phyloP scores from a whole-genome alignment of 2,888 invertebrate species.

The Psylliodes chrysocephalus region DNA sequence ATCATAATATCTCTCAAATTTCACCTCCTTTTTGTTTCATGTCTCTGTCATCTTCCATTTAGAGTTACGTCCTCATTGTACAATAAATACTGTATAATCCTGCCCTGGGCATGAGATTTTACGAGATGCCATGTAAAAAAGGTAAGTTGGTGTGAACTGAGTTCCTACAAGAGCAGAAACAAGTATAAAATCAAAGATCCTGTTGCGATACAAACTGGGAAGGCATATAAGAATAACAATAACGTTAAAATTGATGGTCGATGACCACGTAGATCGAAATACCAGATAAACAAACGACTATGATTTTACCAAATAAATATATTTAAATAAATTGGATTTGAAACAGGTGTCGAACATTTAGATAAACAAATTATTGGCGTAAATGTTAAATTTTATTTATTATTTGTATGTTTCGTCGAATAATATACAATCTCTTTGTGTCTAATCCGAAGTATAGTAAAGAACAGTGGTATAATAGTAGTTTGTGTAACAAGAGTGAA shows the following conservation, averaged over 20 bases:
- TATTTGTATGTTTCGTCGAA: no score
- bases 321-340: conserved; percentile 17
- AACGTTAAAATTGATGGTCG: conserved; percentile 23
- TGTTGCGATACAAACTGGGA: conserved; percentile 21
- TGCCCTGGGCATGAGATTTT: not conserved
- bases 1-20: no score
- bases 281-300: conserved; percentile 13
- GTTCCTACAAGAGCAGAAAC: conserved; percentile 19
- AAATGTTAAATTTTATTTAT: not conserved
- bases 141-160: conserved; percentile 7
- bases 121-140: conserved; percentile 5
- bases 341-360: conserved; percentile 10
- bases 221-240: conserved; percentile 28
- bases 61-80: no score
- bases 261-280: conserved; percentile 12
- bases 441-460: no score
- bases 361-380: conserved; percentile 15
- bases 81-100: no score
- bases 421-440: no score
- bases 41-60: no score
- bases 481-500: no score
- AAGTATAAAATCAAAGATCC: conserved; percentile 36
- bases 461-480: no score
- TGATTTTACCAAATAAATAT: conserved; percentile 13
- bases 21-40: no score